phyloP scores from a whole-genome alignment of 2,797 vertebrate species.

The Pipistrellus nathusii region DNA sequence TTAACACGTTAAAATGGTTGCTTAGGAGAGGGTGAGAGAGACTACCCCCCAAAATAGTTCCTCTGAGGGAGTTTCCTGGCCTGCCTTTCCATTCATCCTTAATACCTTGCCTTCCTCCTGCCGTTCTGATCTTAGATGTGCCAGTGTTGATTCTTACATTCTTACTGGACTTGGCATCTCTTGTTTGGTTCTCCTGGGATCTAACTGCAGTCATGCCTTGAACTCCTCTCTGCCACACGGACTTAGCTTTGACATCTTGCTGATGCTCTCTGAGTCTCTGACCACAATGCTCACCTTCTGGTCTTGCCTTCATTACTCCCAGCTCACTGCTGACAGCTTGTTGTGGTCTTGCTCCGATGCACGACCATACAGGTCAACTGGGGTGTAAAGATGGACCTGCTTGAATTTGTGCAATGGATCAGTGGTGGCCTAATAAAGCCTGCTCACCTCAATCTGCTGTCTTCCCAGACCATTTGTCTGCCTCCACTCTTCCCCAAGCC shows the following conservation, averaged over 20 bases:
- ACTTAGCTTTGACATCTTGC: slow-evolving; percentile 48
- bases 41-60: not conserved
- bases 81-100: not conserved
- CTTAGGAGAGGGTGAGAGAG: not conserved
- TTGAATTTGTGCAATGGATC: slow-evolving; percentile 51
- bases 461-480: slow-evolving; percentile 6
- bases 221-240: not conserved
- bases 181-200: not conserved
- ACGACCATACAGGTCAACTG: slow-evolving; percentile 51
- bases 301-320: slow-evolving; percentile 1
- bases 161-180: not conserved
- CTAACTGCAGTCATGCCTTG: not conserved
- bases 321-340: slow-evolving; percentile 71
- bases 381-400: slow-evolving; percentile 38
- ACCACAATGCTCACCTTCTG: slow-evolving; percentile 65
- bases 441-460: slow-evolving; percentile 42
- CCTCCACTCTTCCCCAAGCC: not conserved
- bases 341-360: slow-evolving; percentile 51
- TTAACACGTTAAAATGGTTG: not conserved
- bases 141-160: not conserved
- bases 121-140: not conserved
- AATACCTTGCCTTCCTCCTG: no score
- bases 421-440: slow-evolving; percentile 19
- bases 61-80: not conserved
- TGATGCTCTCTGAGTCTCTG: not conserved